Conservation (phyloP, 1,140 invertebrate species). For the Laupala kohalensis region DNA sequence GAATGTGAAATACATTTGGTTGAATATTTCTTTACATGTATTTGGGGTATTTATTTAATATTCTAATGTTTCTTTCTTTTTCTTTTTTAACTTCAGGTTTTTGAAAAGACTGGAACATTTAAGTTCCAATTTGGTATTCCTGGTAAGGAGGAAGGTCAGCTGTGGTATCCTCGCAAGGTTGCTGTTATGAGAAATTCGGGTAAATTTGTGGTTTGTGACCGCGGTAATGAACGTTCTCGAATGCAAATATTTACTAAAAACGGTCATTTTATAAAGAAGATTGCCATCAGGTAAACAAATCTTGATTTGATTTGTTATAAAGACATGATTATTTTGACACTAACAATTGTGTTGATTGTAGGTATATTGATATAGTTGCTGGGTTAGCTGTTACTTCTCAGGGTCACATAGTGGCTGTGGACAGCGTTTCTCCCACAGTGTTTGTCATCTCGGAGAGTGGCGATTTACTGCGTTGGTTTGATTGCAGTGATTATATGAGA, state of each 20-base stretch:
- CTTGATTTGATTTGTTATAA: not conserved
- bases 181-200: constrained; percentile 76
- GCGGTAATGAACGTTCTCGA: constrained; percentile 86
- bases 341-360: constrained; percentile 17
- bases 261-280: constrained; percentile 81
- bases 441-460: constrained; percentile 84
- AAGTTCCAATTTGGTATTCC: constrained; percentile 79
- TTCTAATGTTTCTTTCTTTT: not conserved
- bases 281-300: constrained; percentile 50
- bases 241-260: constrained; percentile 92
- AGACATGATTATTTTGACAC: not conserved
- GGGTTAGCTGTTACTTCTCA: constrained; percentile 80
- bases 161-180: constrained; percentile 94
- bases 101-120: constrained; percentile 77
- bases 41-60: too few species aligned
- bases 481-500: constrained; percentile 92
- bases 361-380: constrained; percentile 96
- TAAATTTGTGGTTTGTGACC: constrained; percentile 91
- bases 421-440: constrained; percentile 92
- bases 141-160: constrained; percentile 86
- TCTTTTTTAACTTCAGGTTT: constrained; percentile 42
- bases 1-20: too few species aligned
- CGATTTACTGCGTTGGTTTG: constrained; percentile 85
- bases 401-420: constrained; percentile 88
- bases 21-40: too few species aligned